phyloP scores from a whole-genome alignment of 2,888 invertebrate species.

The Drosophila anomelani region DNA sequence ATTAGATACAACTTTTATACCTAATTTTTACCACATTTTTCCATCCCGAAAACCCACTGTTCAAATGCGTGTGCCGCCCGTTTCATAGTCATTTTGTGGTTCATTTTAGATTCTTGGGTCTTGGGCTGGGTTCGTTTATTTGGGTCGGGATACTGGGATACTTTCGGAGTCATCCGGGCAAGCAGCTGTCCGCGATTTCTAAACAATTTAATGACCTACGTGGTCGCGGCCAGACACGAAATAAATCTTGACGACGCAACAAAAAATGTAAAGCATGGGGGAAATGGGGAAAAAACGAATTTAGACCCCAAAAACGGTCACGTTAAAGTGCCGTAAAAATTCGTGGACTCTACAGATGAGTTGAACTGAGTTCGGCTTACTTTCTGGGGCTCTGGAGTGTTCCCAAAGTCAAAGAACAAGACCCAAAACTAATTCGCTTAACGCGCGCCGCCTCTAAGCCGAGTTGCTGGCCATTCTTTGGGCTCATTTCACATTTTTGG shows the following conservation, averaged over 20 bases:
- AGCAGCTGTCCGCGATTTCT: slow-evolving; percentile 72
- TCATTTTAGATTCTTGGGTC: slow-evolving; percentile 62
- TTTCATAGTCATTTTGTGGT: slow-evolving; percentile 73
- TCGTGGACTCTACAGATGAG: slow-evolving; percentile 29
- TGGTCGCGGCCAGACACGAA: slow-evolving; percentile 73
- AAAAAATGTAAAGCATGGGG: slow-evolving; percentile 35
- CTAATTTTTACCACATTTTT: background rate
- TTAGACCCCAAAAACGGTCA: slow-evolving; percentile 64
- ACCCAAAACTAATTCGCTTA: slow-evolving; percentile 48
- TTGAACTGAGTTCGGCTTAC: slow-evolving; percentile 25
- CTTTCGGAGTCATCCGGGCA: slow-evolving; percentile 26
- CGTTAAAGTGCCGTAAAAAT: slow-evolving; percentile 75
- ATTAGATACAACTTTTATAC: too few relatives aligned
- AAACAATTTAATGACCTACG: slow-evolving; percentile 78
- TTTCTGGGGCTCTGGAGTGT: slow-evolving; percentile 8
- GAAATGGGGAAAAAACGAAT: background rate
- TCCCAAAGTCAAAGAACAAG: slow-evolving; percentile 60
- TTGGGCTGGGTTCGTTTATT: slow-evolving; percentile 34
- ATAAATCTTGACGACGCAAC: slow-evolving; percentile 63
- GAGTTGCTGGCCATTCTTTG: slow-evolving; percentile 34
- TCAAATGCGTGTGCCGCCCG: slow-evolving; percentile 60
- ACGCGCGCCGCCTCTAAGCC: slow-evolving; percentile 29
- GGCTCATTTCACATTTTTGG: slow-evolving; percentile 66
- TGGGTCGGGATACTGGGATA: slow-evolving; percentile 32
- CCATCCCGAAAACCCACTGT: slow-evolving; percentile 45